A percentile compares a stretch with the other conserved stretches of the same genome.
phyloP scores from a whole-genome alignment of 2,113 vertebrate species.

The Limanda limanda region DNA sequence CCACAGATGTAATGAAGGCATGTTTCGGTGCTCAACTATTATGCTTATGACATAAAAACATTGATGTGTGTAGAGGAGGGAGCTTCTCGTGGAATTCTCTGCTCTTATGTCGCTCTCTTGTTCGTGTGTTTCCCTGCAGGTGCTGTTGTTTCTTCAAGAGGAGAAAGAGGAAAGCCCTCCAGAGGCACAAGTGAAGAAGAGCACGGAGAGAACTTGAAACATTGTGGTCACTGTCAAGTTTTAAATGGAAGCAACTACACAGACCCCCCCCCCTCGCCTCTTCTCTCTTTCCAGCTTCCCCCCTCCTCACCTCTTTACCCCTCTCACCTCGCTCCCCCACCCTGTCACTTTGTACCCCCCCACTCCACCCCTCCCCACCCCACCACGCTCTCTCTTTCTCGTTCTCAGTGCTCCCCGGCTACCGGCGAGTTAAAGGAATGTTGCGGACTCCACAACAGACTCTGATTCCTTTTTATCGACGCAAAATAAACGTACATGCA shows the following conservation, averaged over 20 bases:
- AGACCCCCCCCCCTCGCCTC: conserved; percentile 14
- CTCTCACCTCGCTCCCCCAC: conserved; percentile 29
- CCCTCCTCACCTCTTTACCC: conserved; percentile 35
- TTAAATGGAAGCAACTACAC: conserved; percentile 84
- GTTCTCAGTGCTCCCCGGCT: conserved; percentile 66
- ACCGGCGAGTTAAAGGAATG: conserved; percentile 74
- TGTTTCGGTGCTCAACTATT: too few species aligned
- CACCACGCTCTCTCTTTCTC: conserved; percentile 50
- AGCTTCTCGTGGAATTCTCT: neutral
- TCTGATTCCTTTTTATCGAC: conserved; percentile 75
- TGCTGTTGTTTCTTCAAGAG: conserved; percentile 99
- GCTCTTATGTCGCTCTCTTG: neutral
- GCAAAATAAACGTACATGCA: conserved; percentile 68
- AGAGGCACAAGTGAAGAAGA: conserved; percentile 92
- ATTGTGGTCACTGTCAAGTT: conserved; percentile 85
- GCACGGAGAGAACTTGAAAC: conserved; percentile 81
- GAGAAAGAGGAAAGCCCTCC: conserved; percentile 97
- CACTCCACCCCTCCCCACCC: conserved; percentile 1
- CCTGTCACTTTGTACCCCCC: conserved; percentile 44
- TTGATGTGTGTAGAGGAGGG: too few species aligned
- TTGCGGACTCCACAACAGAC: conserved; percentile 81
- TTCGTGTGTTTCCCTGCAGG: conserved; percentile 73
- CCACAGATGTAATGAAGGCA: too few species aligned
- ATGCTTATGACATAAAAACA: too few species aligned
- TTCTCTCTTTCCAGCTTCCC: conserved; percentile 35